A percentile compares a stretch with the other conserved stretches of the same genome.
Conservation (phyloP, 1,140 invertebrate genomes). For the Brachionus rubens region DNA sequence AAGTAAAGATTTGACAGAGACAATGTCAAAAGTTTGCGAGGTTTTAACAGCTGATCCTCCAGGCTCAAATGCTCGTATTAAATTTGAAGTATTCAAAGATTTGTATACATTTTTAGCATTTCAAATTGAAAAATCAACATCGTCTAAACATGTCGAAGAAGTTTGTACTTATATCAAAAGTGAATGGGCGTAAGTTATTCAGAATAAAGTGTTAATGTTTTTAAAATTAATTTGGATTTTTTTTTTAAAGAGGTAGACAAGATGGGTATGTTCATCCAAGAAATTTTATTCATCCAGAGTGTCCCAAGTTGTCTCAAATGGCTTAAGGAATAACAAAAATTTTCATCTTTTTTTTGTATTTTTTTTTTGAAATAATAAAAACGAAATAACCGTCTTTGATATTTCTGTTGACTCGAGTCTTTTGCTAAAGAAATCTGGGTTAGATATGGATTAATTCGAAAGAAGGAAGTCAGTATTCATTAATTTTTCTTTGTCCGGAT, state of each 20-base stretch:
- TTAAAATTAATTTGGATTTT: neutral
- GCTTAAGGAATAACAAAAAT: too few species aligned
- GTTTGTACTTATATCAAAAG: conserved; percentile 55
- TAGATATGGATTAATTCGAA: too few species aligned
- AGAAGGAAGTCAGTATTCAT: too few species aligned
- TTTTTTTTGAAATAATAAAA: too few species aligned
- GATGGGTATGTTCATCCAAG: conserved; percentile 59
- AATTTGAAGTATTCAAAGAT: conserved; percentile 66
- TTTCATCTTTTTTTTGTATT: too few species aligned
- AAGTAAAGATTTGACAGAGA: conserved; percentile 68
- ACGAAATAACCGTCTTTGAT: too few species aligned
- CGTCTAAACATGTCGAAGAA: conserved; percentile 56
- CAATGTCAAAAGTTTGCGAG: conserved; percentile 77
- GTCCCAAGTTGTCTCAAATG: conserved; percentile 54
- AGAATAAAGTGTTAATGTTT: neutral
- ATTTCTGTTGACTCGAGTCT: too few species aligned
- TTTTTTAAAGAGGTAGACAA: conserved; percentile 50
- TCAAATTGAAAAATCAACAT: conserved; percentile 66
- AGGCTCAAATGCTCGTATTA: conserved; percentile 72
- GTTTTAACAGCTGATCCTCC: conserved; percentile 75
- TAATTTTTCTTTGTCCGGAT: too few species aligned
- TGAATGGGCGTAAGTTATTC: conserved; percentile 53
- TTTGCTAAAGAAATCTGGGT: too few species aligned
- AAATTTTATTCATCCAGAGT: conserved; percentile 57
- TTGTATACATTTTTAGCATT: conserved; percentile 70